Percentiles rank a stretch among this genome's conserved stretches.
Conservation (phyloP, 2,888 invertebrate species). For the Acleris holmiana region DNA sequence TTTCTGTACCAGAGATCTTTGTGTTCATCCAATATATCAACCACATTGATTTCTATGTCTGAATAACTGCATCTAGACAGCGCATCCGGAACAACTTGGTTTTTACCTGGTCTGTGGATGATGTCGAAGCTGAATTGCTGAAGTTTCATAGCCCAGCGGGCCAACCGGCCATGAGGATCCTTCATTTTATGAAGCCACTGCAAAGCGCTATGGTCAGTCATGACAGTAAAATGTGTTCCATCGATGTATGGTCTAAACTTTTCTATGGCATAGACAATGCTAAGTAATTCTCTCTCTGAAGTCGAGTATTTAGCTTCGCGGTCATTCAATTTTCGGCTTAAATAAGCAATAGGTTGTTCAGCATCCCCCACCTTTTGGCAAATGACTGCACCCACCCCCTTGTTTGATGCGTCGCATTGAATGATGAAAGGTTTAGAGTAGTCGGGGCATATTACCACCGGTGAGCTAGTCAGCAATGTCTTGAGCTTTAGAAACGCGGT, state of each 20-base stretch:
- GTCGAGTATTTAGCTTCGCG: conserved; percentile 4
- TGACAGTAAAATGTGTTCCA: conserved; percentile 30
- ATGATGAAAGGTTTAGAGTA: no score
- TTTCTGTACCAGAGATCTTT: conserved; percentile 7
- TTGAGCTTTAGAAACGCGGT: not conserved
- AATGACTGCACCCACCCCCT: conserved; percentile 22
- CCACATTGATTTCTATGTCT: not conserved
- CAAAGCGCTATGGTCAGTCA: conserved; percentile 35
- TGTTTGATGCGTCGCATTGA: conserved; percentile 11
- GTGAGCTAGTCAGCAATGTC: not conserved
- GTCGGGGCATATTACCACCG: not conserved
- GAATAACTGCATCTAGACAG: not conserved
- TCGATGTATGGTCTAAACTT: conserved; percentile 38
- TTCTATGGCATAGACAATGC: conserved; percentile 6
- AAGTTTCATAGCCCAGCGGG: conserved; percentile 36
- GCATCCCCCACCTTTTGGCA: not conserved
- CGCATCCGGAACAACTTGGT: no score
- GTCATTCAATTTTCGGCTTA: not conserved
- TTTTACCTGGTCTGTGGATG: not conserved
- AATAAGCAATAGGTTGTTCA: conserved; percentile 1
- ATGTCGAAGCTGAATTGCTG: conserved; percentile 32
- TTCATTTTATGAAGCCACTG: conserved; percentile 37
- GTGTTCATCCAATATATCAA: not conserved
- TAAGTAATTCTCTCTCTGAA: conserved; percentile 9
- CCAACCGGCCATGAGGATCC: conserved; percentile 38